A percentile compares a stretch with the other conserved stretches of the same genome.
Conservation (phyloP, 2,888 invertebrate genomes). For the Aphodius granarius region DNA sequence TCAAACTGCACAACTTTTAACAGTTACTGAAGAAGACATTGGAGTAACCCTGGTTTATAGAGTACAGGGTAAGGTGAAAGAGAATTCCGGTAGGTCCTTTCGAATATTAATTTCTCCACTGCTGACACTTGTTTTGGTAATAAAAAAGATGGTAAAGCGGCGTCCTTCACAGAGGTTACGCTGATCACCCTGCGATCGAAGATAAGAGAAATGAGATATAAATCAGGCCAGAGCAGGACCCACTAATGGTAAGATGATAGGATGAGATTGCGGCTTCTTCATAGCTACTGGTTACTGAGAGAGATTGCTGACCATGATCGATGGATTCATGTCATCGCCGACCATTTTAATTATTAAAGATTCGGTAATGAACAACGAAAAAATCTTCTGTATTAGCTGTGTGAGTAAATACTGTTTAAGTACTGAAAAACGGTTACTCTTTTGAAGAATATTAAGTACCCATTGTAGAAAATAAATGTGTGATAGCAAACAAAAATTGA, state of each 20-base stretch:
- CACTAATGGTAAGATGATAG: conserved; percentile 42
- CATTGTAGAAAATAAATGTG: neutral
- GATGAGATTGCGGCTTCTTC: conserved; percentile 34
- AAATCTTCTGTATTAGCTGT: neutral
- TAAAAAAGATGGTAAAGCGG: neutral
- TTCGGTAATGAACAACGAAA: neutral
- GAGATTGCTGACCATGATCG: conserved; percentile 8
- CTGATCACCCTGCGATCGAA: conserved; percentile 26
- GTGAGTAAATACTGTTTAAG: too few species aligned
- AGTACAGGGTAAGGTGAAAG: too few species aligned
- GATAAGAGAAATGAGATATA: conserved; percentile 34
- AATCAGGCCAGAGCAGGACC: conserved; percentile 38
- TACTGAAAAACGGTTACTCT: neutral
- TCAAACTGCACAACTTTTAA: too few species aligned
- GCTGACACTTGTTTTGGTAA: conserved; percentile 12
- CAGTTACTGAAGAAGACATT: too few species aligned
- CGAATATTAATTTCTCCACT: conserved; percentile 11
- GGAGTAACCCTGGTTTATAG: too few species aligned
- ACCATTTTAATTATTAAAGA: neutral
- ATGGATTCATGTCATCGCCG: neutral
- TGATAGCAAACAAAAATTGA: neutral
- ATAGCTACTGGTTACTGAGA: conserved; percentile 35
- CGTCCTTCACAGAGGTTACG: neutral
- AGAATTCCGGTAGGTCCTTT: too few species aligned
- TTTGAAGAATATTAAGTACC: neutral